Evolutionary conservation across 2,113 vertebrate species (phyloP).

Genomic region (Myiozetetes cayanensis): DNA sequence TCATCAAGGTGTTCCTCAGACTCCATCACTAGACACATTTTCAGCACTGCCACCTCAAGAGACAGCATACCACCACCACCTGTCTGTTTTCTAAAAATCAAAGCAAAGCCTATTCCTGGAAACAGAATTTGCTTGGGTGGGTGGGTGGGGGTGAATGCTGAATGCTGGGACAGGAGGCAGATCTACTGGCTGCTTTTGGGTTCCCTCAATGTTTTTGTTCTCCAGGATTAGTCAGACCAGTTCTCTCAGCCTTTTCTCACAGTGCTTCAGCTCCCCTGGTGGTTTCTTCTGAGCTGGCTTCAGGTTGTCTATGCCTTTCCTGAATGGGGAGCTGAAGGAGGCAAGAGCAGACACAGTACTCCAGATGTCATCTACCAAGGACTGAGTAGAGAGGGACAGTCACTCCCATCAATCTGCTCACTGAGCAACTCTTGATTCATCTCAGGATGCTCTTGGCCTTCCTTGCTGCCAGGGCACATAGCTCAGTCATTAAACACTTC

Average conservation of each 20-base stretch:
- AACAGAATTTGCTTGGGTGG: not conserved
- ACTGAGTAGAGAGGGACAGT: not conserved
- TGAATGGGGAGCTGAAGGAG: too few relatives aligned
- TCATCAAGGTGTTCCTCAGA: not conserved
- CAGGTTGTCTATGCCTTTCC: not conserved
- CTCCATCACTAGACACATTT: not conserved
- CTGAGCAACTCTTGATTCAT: not conserved
- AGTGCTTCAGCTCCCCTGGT: not conserved
- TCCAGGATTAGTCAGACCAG: not conserved
- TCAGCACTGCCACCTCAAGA: not conserved
- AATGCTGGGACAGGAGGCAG: not conserved
- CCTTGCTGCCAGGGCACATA: not conserved
- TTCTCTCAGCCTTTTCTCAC: not conserved
- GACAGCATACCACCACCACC: not conserved
- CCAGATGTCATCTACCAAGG: not conserved
- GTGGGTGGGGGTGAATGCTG: not conserved
- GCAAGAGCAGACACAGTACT: not conserved
- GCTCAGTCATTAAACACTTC: not conserved
- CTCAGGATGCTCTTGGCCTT: not conserved
- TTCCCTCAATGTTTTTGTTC: not conserved
- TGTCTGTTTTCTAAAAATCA: not conserved
- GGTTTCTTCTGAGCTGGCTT: not conserved
- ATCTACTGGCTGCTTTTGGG: not conserved
- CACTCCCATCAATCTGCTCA: not conserved
- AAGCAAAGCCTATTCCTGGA: not conserved